A percentile compares a stretch with the other conserved stretches of the same genome.
These are phyloP conservation scores for Mionectes macconnelli DNA, from an alignment of 2,113 vertebrate genomes.

Conservation along the genomic window DNA sequence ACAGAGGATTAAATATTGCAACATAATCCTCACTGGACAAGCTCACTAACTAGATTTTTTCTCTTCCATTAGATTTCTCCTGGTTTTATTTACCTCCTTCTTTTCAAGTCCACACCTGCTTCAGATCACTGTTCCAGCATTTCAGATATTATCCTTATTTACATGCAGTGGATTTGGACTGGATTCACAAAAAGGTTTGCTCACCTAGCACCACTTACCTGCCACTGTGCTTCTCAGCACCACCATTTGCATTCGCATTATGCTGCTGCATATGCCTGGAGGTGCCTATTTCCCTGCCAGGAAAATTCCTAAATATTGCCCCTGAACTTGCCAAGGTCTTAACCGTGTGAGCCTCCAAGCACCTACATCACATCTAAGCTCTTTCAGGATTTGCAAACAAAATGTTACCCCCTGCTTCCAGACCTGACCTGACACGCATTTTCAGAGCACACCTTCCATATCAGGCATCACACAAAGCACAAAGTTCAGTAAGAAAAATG, in stretches of 20 bases:
- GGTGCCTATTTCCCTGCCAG: conserved; percentile 42
- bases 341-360: not conserved
- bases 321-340: conserved; percentile 52
- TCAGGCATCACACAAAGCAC: not conserved
- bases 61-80: not conserved
- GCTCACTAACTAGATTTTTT: not conserved
- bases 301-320: conserved; percentile 53
- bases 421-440: conserved; percentile 50
- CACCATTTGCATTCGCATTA: conserved; percentile 7
- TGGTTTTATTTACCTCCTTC: not conserved
- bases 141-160: conserved; percentile 38
- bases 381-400: conserved; percentile 17
- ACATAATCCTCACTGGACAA: not conserved
- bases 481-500: not conserved
- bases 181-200: conserved; percentile 2
- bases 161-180: conserved; percentile 1
- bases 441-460: not conserved
- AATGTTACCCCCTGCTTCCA: not conserved
- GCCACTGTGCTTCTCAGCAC: not conserved
- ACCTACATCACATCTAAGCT: conserved; percentile 50
- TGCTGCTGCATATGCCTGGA: not conserved
- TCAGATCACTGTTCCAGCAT: conserved; percentile 6
- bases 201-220: not conserved
- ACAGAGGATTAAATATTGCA: not conserved
- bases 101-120: not conserved